These are phyloP conservation scores for Epizoanthus stellaris DNA, from an alignment of 92 coral and sea anemone genomes.

Conservation along the genomic window DNA sequence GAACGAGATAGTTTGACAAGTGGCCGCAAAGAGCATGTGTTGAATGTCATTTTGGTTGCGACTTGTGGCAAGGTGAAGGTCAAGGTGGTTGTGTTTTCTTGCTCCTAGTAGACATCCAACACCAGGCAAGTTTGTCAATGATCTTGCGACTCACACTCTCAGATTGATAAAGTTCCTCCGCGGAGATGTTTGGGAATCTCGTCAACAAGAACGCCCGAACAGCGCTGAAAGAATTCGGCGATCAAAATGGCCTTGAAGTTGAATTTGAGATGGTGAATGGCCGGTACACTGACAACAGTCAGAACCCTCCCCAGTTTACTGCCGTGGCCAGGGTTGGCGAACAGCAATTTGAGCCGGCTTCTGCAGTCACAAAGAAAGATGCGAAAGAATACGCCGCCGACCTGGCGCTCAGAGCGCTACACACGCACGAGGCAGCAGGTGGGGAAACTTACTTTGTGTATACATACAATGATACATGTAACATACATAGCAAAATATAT, in stretches of 20 bases:
- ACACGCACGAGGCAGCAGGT: not conserved
- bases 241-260: slow-evolving; percentile 60
- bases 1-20: no score
- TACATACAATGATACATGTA: no score
- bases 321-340: slow-evolving; percentile 79
- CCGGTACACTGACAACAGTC: slow-evolving; percentile 19
- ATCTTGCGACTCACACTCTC: slow-evolving; percentile 29
- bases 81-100: not conserved
- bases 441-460: no score
- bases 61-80: not conserved
- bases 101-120: not conserved
- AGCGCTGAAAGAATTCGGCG: slow-evolving; percentile 91
- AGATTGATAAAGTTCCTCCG: not conserved
- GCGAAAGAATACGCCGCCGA: slow-evolving; percentile 90
- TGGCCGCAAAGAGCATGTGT: no score
- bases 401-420: slow-evolving; percentile 69
- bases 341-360: slow-evolving; percentile 64
- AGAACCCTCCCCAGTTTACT: slow-evolving; percentile 51
- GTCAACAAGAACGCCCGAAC: slow-evolving; percentile 89
- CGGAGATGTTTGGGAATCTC: slow-evolving; percentile 17
- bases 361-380: slow-evolving; percentile 80
- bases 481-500: no score
- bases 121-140: not conserved
- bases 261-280: slow-evolving; percentile 59
- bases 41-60: not conserved